Conservation (phyloP, 2,888 invertebrate species). For the Drepanosiphum platanoidis region DNA sequence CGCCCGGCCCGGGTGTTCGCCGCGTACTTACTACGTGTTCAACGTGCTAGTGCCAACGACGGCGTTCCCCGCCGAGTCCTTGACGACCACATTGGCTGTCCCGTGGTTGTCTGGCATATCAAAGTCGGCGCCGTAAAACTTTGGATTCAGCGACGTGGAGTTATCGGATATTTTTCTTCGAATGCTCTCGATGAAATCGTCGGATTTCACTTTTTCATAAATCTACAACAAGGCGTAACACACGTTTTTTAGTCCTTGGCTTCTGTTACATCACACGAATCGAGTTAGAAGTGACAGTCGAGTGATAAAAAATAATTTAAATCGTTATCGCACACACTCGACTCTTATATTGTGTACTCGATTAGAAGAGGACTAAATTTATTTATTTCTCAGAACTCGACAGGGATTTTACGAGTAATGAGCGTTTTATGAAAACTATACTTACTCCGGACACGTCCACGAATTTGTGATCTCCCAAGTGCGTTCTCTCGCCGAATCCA, state of each 20-base stretch:
- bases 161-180: conserved; percentile 64
- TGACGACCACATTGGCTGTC: conserved; percentile 85
- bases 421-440: neutral
- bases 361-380: too few relatives aligned
- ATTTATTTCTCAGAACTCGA: too few relatives aligned
- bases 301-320: too few relatives aligned
- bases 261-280: too few relatives aligned
- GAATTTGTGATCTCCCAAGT: conserved; percentile 84
- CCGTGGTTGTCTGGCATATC: conserved; percentile 66
- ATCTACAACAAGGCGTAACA: too few relatives aligned
- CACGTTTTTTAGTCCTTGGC: too few relatives aligned
- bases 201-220: conserved; percentile 50
- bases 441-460: conserved; percentile 76
- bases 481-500: conserved; percentile 86
- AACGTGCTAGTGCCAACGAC: conserved; percentile 92
- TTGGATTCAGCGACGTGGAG: conserved; percentile 70
- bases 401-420: too few relatives aligned
- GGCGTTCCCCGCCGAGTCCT: conserved; percentile 86
- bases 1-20: too few relatives aligned
- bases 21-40: conserved; percentile 72
- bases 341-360: too few relatives aligned
- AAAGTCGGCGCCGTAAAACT: conserved; percentile 64
- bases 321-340: too few relatives aligned
- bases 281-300: too few relatives aligned
- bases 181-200: conserved; percentile 39